Conservation (phyloP, 2,797 vertebrate species). For the Buceros bicornis region DNA sequence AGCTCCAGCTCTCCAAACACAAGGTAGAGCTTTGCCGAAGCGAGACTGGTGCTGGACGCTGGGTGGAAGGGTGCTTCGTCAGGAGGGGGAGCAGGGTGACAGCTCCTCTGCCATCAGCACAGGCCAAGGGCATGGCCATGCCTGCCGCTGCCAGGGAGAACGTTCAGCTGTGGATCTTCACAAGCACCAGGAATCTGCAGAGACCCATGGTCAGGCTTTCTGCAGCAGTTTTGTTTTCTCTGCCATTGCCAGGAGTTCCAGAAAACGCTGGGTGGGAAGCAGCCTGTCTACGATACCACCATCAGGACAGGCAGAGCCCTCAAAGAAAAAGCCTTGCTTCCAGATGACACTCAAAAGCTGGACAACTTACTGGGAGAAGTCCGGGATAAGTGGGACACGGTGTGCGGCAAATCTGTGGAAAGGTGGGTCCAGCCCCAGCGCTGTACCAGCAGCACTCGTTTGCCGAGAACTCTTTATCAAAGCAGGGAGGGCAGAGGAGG, state of each 20-base stretch:
- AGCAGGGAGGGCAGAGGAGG: background rate
- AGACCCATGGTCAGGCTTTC: background rate
- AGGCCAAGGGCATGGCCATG: background rate
- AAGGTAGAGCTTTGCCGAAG: conserved; percentile 85
- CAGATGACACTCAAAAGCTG: conserved; percentile 91
- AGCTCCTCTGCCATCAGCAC: background rate
- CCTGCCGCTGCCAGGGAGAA: background rate
- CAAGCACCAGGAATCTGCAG: background rate
- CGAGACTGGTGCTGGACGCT: rapidly evolving
- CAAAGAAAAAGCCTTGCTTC: conserved; percentile 93
- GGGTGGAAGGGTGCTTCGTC: background rate
- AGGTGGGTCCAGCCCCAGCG: conserved; percentile 79
- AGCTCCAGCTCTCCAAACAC: conserved; percentile 94
- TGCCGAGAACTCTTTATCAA: background rate
- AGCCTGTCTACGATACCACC: conserved; percentile 97
- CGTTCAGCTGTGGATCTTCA: background rate
- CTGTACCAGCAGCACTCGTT: rapidly evolving
- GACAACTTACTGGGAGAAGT: conserved; percentile 95
- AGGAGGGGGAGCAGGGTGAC: background rate
- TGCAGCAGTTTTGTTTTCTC: background rate
- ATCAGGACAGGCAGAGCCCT: conserved; percentile 94
- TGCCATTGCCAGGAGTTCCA: conserved; percentile 90
- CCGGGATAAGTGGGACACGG: conserved; percentile 98
- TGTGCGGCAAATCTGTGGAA: conserved; percentile 98
- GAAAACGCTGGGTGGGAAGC: conserved; percentile 95